Conservation (phyloP, 1,140 invertebrate species). For the Brachionus asplanchnoidis region DNA sequence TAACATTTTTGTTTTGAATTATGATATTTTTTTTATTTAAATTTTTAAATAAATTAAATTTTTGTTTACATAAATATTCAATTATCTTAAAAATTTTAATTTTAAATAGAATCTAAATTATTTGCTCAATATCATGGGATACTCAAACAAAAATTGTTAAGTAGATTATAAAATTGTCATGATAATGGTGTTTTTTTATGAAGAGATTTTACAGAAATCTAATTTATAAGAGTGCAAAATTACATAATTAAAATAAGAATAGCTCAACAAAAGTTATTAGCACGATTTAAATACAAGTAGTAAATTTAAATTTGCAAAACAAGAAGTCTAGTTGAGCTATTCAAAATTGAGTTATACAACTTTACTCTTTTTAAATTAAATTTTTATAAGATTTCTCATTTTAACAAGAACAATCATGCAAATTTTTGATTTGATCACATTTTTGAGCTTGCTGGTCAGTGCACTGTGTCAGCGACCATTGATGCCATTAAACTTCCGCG, state of each 20-base stretch:
- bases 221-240: background rate
- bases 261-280: too few species aligned
- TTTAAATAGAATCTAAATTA: background rate
- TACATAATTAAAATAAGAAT: background rate
- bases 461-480: background rate
- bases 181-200: background rate
- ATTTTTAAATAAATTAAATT: too few species aligned
- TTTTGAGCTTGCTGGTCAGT: background rate
- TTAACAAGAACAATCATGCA: background rate
- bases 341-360: background rate
- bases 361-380: background rate
- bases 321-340: background rate
- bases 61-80: too few species aligned
- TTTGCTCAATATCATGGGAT: background rate
- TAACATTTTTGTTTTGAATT: too few species aligned
- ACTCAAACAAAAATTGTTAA: background rate
- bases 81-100: too few species aligned
- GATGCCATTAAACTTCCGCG: constrained; percentile 3
- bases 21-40: too few species aligned
- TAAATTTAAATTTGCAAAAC: background rate
- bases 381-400: background rate
- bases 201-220: background rate
- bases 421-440: background rate
- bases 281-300: too few species aligned
- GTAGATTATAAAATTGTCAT: background rate